A percentile compares a stretch with the other conserved stretches of the same genome.
These are phyloP conservation scores for Melanchra persicariae DNA, from an alignment of 2,888 invertebrate species.

Conservation along the genomic window DNA sequence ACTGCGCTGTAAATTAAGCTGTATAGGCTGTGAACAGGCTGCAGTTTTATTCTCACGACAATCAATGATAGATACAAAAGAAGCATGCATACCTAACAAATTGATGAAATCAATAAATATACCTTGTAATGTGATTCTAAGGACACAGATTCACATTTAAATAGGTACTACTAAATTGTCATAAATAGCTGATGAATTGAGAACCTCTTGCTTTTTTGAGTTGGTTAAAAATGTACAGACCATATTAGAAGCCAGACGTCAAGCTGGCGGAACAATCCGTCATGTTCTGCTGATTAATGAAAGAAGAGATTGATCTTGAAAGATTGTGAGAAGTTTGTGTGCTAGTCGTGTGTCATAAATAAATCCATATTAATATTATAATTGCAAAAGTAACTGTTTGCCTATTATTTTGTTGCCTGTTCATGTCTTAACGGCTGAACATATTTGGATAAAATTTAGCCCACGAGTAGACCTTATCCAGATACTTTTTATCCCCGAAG, in stretches of 20 bases:
- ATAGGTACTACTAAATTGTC: neutral
- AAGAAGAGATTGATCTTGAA: neutral
- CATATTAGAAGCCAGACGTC: neutral
- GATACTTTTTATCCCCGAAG: too few species aligned
- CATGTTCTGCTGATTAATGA: too few species aligned
- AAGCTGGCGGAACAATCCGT: too few species aligned
- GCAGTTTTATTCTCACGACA: slow-evolving; percentile 4
- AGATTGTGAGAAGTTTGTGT: neutral
- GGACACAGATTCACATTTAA: neutral
- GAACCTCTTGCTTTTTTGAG: neutral
- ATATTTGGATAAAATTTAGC: too few species aligned
- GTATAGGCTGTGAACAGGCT: neutral
- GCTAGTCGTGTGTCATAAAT: neutral
- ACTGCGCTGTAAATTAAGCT: slow-evolving; percentile 19
- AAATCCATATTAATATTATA: too few species aligned
- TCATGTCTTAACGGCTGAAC: too few species aligned
- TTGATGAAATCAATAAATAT: neutral
- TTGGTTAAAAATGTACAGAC: neutral
- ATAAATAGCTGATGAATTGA: neutral
- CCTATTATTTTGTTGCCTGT: too few species aligned
- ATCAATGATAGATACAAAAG: neutral
- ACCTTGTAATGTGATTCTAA: neutral
- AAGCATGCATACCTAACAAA: neutral
- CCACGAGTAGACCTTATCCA: too few species aligned
- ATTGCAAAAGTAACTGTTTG: too few species aligned